Base-by-base conservation (phyloP, 2,113 vertebrate genomes). In the Xenopus borealis region DNA sequence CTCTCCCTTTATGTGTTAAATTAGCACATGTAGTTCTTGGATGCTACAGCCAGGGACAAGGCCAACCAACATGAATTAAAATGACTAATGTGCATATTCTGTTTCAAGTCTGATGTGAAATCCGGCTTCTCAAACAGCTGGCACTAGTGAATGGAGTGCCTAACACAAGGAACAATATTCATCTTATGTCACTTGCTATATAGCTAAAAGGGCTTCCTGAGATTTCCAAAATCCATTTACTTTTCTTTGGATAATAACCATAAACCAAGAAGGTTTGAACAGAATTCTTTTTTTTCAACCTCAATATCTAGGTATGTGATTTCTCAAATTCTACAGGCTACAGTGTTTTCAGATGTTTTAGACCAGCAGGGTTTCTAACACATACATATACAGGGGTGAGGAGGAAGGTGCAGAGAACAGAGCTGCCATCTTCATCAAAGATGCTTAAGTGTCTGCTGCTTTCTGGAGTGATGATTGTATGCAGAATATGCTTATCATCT, bases 21-120 rank as follows among this genome's bases (percentile, higher is more conserved):
- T 75, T 78, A 79, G 86, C 84, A 86, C 8, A n/a, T 88, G 85
- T 87, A 89, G 84, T 84, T 91, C 84, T 89, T 90, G 87, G 89
- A 91, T 80, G 12, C 78, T 66, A 0, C 65, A 80, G 80, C 74
- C 71, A 78, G 78, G 44, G 74, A 80, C 81, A 83, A 82, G 80
- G 85, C 84, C 89, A 91, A 90, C 72, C 58, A 86, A 91, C 91
- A 90, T 1, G 44, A 85, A 89, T 83, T 65, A 83, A 80, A 81
- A 83, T 86, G 84, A 88, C 79, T 86, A 86, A 89, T 82, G 80
- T 85, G 74, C 46, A 83, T 72, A 80, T 81, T 82, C 80, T 87
- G 79, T 77, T 87, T 90, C 83, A 83, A 82, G 79, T 80, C 83
- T 80, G 82, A 87, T 82, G 80, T 82, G 78, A 79, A 78, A 80